These are phyloP conservation scores for Melanostoma scalare DNA, from an alignment of 2,888 invertebrate species.

Conservation along the genomic window DNA sequence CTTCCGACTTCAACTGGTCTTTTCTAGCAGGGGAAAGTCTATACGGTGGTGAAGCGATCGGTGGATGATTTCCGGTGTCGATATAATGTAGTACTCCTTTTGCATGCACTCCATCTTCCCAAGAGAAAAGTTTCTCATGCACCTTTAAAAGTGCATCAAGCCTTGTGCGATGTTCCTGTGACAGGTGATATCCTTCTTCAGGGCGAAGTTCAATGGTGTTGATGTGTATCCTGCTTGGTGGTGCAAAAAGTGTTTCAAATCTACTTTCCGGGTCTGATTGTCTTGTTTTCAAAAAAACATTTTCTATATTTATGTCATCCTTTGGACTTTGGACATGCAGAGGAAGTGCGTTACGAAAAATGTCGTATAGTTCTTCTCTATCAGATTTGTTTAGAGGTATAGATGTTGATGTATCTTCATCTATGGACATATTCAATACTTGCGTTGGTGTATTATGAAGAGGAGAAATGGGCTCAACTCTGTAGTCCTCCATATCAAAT, in stretches of 20 bases:
- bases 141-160: background rate
- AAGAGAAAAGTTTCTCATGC: background rate
- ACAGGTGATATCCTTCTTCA: background rate
- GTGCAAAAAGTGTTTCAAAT: background rate
- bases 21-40: slow-evolving; percentile 75
- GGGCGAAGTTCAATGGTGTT: background rate
- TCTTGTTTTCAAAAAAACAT: background rate
- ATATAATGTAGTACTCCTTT: slow-evolving; percentile 72
- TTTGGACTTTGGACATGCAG: background rate
- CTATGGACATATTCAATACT: too few relatives aligned
- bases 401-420: too few relatives aligned
- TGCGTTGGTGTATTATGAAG: too few relatives aligned
- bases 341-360: background rate
- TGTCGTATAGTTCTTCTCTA: background rate
- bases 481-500: background rate
- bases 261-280: background rate
- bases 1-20: slow-evolving; percentile 63
- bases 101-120: background rate
- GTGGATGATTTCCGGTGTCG: slow-evolving; percentile 76
- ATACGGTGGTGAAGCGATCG: slow-evolving; percentile 77
- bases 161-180: background rate
- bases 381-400: too few relatives aligned
- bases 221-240: background rate
- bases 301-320: background rate
- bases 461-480: background rate